Evolutionary conservation across 1,140 invertebrate species (phyloP), one percentile per base, ranked within the genome.

Genomic region (Tribolium castaneum): DNA sequence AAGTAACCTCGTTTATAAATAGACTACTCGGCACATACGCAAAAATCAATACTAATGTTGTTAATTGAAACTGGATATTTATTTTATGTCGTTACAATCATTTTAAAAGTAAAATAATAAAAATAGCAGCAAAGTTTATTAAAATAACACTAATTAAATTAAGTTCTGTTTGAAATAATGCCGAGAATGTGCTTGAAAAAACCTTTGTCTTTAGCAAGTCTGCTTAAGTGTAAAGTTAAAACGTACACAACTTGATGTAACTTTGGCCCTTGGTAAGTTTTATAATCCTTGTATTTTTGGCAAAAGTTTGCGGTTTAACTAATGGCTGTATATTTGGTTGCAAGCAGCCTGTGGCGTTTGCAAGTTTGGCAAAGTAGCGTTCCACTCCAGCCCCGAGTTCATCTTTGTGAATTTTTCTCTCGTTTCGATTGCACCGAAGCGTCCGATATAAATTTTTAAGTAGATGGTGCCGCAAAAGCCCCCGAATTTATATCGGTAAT

Each of bases 401-500:
- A 45, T 45, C 39, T 45, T 45, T 45, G 39, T 45, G n/a, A 6
- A 45, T 45, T 45, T 45, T 45, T 45, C 39, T 59, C 10, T 25
- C 22, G 13, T 59, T 59, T 14, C 10, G 22, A 59, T 59, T 59
- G 16, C 22, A 12, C 0, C 1, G 19, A 19, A 1, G 19, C 19
- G 14, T 25, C 19, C 9, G 22, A 35, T 35, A 30, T 66, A 35
- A 66, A 66, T 66, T 66, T 66, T 66, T 66, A 13, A 66, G 6
- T 34, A 14, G 1, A 13, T 52, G 22, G 5, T 19, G 19, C 54
- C 59, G 12, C 59, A 35, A 66, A 66, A 66, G 30, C 30, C 59
- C 1, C 59, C n/a, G 30, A 66, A 66, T 66, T 66, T 66, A 66
- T 66, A 35, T 35, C 22, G 14, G 59, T 35, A 66, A 66, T 66